phyloP scores from a whole-genome alignment of 2,797 vertebrate genomes.

The Gastrophryne carolinensis region DNA sequence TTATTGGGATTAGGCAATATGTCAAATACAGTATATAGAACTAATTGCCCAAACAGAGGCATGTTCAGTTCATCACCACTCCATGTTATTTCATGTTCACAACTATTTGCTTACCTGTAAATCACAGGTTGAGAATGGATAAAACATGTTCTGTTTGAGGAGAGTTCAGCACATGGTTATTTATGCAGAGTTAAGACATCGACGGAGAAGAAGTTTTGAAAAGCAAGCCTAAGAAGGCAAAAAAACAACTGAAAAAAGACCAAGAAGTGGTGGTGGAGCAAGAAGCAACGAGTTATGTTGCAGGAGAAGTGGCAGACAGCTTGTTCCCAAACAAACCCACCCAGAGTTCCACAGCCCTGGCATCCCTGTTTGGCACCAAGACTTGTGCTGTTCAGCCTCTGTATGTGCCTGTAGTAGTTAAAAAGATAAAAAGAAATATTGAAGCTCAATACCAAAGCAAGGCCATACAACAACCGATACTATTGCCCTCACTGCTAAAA shows the following conservation, averaged over 20 bases:
- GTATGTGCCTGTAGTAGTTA: conserved; percentile 26
- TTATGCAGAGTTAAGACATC: too few species aligned
- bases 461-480: not conserved
- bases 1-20: too few species aligned
- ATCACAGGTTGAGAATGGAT: too few species aligned
- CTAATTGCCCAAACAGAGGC: too few species aligned
- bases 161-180: too few species aligned
- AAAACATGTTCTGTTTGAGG: too few species aligned
- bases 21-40: too few species aligned
- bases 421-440: conserved; percentile 13
- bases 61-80: too few species aligned
- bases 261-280: not conserved
- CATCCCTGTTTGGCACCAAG: conserved; percentile 20
- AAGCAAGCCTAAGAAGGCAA: not conserved
- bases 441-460: not conserved
- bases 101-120: too few species aligned
- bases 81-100: too few species aligned
- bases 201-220: not conserved
- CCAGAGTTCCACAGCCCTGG: not conserved
- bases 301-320: conserved; percentile 24
- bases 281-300: not conserved
- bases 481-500: not conserved
- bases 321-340: conserved; percentile 15
- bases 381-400: conserved; percentile 4
- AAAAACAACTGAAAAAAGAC: not conserved